phyloP scores from a whole-genome alignment of 2,113 vertebrate genomes.

The Psilopogon haemacephalus region DNA sequence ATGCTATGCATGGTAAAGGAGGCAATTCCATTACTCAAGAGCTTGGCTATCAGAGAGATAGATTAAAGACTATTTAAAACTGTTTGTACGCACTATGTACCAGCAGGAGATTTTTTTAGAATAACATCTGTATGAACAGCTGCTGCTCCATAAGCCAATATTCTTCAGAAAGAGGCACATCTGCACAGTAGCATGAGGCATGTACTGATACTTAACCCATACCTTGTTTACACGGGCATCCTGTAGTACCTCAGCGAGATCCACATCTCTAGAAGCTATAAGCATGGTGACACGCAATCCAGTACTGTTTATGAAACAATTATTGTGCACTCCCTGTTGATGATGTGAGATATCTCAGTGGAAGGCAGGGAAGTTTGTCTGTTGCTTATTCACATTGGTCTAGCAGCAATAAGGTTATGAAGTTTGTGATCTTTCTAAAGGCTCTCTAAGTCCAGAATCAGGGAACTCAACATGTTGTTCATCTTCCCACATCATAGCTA shows the following conservation, averaged over 20 bases:
- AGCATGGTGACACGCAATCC: background rate
- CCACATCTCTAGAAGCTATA: background rate
- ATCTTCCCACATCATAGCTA: background rate
- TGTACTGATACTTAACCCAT: background rate
- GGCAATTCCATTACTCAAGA: background rate
- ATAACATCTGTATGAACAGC: constrained; percentile 55
- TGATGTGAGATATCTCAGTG: background rate
- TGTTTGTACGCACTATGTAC: background rate
- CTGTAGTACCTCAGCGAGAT: background rate
- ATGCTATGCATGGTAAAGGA: background rate
- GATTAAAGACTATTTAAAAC: constrained; percentile 22
- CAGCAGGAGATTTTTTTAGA: constrained; percentile 18
- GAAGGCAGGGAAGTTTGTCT: no score
- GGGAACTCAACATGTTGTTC: background rate
- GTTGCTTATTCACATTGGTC: no score
- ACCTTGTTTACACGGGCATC: background rate
- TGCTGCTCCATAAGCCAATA: constrained; percentile 15
- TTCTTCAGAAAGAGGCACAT: constrained; percentile 1
- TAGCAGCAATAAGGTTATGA: background rate
- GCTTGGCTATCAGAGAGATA: background rate
- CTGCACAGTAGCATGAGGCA: background rate
- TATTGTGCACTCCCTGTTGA: background rate
- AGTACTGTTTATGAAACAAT: background rate
- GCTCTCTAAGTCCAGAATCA: background rate
- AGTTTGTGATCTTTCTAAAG: background rate